Conservation (phyloP, 92 coral and sea anemone genomes). For the Nematostella vectensis region DNA sequence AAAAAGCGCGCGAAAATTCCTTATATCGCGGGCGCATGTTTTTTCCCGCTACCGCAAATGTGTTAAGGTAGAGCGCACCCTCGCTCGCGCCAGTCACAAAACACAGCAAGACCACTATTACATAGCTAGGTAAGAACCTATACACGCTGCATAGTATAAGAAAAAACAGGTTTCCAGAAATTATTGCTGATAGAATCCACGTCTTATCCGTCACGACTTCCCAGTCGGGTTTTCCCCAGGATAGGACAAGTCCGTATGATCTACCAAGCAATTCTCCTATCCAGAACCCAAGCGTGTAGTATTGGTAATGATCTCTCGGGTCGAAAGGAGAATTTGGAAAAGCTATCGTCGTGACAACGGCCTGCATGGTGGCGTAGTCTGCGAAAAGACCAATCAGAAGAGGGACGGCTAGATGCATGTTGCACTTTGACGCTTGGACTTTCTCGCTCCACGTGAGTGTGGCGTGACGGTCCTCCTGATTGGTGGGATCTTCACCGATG, state of each 20-base stretch:
- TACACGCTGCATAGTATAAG: conserved; percentile 21
- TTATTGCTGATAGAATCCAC: conserved; percentile 15
- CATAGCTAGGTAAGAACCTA: conserved; percentile 28
- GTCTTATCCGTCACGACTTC: conserved; percentile 24
- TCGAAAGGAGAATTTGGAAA: conserved; percentile 27
- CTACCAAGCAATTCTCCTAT: conserved; percentile 36
- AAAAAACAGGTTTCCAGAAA: conserved; percentile 20
- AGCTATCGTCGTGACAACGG: conserved; percentile 25
- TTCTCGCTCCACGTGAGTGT: conserved; percentile 21
- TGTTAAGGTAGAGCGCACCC: conserved; percentile 30
- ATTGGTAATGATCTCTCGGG: conserved; percentile 32
- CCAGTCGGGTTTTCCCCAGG: conserved; percentile 37
- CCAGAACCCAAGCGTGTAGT: conserved; percentile 30
- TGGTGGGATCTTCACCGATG: conserved; percentile 17
- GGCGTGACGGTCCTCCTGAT: background rate
- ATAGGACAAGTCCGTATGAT: conserved; percentile 22
- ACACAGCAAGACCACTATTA: conserved; percentile 22
- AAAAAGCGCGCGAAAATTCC: conserved; percentile 44
- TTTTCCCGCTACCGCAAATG: conserved; percentile 37
- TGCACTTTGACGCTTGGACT: conserved; percentile 16
- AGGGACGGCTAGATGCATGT: conserved; percentile 35
- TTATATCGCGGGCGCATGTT: conserved; percentile 45
- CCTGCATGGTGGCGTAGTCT: conserved; percentile 33
- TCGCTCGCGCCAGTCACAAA: conserved; percentile 27
- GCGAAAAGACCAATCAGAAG: conserved; percentile 24